These are phyloP conservation scores for Nudaria mundana DNA, from an alignment of 2,888 invertebrate species.

Conservation along the genomic window DNA sequence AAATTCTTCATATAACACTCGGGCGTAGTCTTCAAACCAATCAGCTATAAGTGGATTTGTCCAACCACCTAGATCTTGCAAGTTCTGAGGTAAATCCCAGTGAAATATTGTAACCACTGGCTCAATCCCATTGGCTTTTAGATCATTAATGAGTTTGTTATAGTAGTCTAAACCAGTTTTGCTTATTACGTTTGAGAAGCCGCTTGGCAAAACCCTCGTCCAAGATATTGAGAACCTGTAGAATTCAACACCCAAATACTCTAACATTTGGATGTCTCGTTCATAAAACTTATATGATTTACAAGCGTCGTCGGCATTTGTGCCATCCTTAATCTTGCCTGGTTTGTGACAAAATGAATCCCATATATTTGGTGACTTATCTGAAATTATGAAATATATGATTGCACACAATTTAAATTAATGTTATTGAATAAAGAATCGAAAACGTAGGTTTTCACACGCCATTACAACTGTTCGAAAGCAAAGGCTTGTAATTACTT, in stretches of 20 bases:
- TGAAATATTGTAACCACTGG: constrained; percentile 82
- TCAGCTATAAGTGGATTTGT: constrained; percentile 63
- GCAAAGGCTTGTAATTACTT: no score
- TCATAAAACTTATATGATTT: constrained; percentile 83
- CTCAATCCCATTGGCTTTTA: constrained; percentile 80
- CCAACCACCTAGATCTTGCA: constrained; percentile 82
- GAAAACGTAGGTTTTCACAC: no score
- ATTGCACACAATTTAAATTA: no score
- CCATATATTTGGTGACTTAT: constrained; percentile 83
- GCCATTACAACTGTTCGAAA: no score
- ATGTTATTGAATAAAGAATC: no score
- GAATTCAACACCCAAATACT: constrained; percentile 67
- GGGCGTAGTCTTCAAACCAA: constrained; percentile 76
- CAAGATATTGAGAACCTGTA: constrained; percentile 84
- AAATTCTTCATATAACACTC: constrained; percentile 60
- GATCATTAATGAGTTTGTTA: constrained; percentile 81
- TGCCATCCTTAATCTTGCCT: constrained; percentile 71
- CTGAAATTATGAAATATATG: constrained; percentile 43
- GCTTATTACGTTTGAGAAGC: constrained; percentile 76
- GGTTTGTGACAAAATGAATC: constrained; percentile 77
- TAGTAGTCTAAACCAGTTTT: constrained; percentile 84
- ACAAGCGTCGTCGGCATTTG: constrained; percentile 81
- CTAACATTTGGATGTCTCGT: constrained; percentile 73
- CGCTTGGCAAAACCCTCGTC: constrained; percentile 83
- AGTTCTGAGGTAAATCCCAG: constrained; percentile 76